Conservation (phyloP, 2,113 vertebrate genomes). For the Ardeotis arabs region DNA sequence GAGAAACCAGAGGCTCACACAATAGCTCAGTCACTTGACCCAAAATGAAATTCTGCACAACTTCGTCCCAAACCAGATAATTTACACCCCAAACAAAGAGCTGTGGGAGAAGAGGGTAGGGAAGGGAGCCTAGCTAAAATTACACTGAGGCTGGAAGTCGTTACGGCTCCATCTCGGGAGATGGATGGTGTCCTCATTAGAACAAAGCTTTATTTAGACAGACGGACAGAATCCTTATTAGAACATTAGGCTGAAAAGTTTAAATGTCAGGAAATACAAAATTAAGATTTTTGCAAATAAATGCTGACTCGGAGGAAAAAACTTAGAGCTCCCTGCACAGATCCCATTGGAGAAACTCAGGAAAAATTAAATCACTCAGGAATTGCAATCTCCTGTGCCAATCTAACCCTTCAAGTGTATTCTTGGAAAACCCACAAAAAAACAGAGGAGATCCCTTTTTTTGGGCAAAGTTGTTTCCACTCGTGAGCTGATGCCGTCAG, state of each 20-base stretch:
- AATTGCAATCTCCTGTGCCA: background rate
- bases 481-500: background rate
- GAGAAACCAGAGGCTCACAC: conserved; percentile 57
- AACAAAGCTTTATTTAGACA: conserved; percentile 40
- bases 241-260: conserved; percentile 56
- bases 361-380: background rate
- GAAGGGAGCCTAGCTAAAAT: conserved; percentile 39
- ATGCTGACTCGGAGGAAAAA: conserved; percentile 26
- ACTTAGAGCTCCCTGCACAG: background rate
- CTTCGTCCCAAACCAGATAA: conserved; percentile 38
- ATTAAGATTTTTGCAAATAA: conserved; percentile 58
- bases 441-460: background rate
- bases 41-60: conserved; percentile 26
- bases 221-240: conserved; percentile 53
- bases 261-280: conserved; percentile 57
- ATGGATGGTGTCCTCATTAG: conserved; percentile 61
- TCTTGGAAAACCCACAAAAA: background rate
- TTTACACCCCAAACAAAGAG: conserved; percentile 53
- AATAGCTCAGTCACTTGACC: conserved; percentile 22
- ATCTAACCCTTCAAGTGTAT: background rate
- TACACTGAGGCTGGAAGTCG: conserved; percentile 26
- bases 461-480: background rate
- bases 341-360: background rate
- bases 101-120: background rate
- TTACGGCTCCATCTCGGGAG: conserved; percentile 13